Percentiles rank a stretch among this genome's conserved stretches.
phyloP scores from a whole-genome alignment of 2,113 vertebrate genomes.

The Plotosus lineatus region DNA sequence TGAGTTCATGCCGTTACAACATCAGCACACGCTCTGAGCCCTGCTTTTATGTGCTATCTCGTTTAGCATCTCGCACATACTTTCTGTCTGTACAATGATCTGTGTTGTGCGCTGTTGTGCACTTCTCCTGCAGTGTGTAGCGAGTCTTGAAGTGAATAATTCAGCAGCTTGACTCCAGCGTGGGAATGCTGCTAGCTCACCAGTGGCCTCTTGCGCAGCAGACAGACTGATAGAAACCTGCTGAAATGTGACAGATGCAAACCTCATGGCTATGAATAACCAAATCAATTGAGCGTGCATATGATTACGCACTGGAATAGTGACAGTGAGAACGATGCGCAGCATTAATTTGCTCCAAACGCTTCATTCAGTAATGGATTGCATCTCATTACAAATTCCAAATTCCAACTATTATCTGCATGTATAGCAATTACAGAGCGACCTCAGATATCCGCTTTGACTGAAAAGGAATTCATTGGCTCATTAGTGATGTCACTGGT shows the following conservation, averaged over 20 bases:
- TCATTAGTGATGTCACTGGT: slow-evolving; percentile 14
- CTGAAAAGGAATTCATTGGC: slow-evolving; percentile 12
- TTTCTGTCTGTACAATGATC: slow-evolving; percentile 10
- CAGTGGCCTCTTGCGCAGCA: neutral
- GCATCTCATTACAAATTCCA: neutral
- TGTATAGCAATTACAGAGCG: neutral
- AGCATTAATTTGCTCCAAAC: slow-evolving; percentile 24
- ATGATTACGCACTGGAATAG: slow-evolving; percentile 4
- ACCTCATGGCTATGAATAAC: slow-evolving; percentile 18
- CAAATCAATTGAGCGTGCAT: slow-evolving; percentile 26
- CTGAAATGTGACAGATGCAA: slow-evolving; percentile 27
- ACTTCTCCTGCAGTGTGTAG: neutral
- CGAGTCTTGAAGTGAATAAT: slow-evolving; percentile 63
- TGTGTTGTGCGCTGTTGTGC: slow-evolving; percentile 8
- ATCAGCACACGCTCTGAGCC: neutral
- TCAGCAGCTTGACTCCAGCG: slow-evolving; percentile 58
- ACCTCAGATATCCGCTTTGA: slow-evolving; percentile 8
- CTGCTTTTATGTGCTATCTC: slow-evolving; percentile 27
- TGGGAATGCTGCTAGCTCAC: slow-evolving; percentile 72
- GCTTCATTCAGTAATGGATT: slow-evolving; percentile 22
- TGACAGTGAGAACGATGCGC: slow-evolving; percentile 26
- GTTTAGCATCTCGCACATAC: slow-evolving; percentile 28
- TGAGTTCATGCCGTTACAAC: neutral
- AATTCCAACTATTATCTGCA: slow-evolving; percentile 4
- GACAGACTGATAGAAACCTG: slow-evolving; percentile 41